Base-by-base conservation (phyloP, 2,797 vertebrate species). In the Acrossocheilus wenchowensis region DNA sequence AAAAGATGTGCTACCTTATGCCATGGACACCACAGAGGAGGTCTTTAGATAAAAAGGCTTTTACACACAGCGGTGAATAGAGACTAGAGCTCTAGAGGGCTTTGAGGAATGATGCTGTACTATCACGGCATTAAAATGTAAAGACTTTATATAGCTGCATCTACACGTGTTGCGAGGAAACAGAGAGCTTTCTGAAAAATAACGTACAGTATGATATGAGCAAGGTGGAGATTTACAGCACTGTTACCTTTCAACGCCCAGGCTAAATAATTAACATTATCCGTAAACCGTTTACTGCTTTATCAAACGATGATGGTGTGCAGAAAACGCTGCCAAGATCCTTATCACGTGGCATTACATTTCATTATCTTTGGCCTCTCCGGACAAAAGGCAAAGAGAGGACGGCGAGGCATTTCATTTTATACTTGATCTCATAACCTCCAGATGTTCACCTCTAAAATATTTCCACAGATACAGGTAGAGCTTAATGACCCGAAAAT, bases 381-480 rank as follows among this genome's bases (percentile, higher is more conserved):
- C 77, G 94, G 94, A 94, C 93, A 94, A 94, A 94, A 93, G 93
- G 91, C 91, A 92, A 92, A 88, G 91, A 89, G 83, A 91, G 91
- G 89, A 93, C 91, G 93, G 91, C 83, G 91, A 90, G 92, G 93
- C 93, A 92, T 95, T 94, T 95, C 92, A 95, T 95, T 95, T 96
- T 94, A 95, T 94, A 93, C 93, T 94, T 92, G 92, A 92, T 93
- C 92, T 95, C 93, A 93, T 94, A 94, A 95, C 94, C 93, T 94
- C 95, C 95, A 96, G 95, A 95, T 96, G 95, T 96, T 96, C 94
- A 94, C 95, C 94, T 94, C 91, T 88, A 94, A 95, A 95, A 94
- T 91, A 94, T 95, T 92, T 94, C 93, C 93, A 89, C 91, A 91
- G 94, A 93, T 93, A 94, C 94, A 96, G 93, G 94, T 95, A 94